phyloP scores from a whole-genome alignment of 2,113 vertebrate genomes.

The Craseonycteris thonglongyai region DNA sequence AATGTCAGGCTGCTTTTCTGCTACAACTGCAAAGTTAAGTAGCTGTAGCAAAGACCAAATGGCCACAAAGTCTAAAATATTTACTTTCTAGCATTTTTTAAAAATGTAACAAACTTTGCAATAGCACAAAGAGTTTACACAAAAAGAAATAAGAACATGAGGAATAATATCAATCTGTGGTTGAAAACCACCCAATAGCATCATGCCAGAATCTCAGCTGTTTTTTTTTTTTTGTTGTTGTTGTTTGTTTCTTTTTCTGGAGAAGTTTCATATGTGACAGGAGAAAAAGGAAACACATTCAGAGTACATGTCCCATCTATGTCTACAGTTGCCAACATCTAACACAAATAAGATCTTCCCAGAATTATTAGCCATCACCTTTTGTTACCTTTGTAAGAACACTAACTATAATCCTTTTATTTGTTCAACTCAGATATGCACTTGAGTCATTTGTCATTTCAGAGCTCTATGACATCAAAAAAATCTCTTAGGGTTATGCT shows the following conservation, averaged over 20 bases:
- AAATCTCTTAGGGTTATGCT: not conserved
- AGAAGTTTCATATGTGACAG: not conserved
- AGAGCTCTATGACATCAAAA: not conserved
- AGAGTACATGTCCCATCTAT: not conserved
- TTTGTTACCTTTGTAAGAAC: not conserved
- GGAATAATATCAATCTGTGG: not conserved
- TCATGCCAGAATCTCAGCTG: not conserved
- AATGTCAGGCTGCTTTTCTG: not conserved
- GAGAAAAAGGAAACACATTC: not conserved
- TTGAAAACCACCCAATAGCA: not conserved
- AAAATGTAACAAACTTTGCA: not conserved
- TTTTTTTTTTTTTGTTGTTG: not conserved
- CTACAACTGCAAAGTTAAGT: not conserved
- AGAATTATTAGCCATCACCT: conserved; percentile 38
- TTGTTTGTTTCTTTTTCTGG: too few species aligned
- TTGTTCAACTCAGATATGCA: not conserved
- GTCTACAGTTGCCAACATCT: not conserved
- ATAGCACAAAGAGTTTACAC: not conserved
- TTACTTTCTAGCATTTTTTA: not conserved
- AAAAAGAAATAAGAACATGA: conserved; percentile 8
- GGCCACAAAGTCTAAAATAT: not conserved
- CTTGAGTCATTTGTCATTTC: conserved; percentile 24
- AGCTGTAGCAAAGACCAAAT: not conserved
- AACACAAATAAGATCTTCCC: conserved; percentile 23
- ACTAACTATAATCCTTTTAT: not conserved